phyloP scores from a whole-genome alignment of 2,797 vertebrate genomes.

The Leptoclinus maculatus region DNA sequence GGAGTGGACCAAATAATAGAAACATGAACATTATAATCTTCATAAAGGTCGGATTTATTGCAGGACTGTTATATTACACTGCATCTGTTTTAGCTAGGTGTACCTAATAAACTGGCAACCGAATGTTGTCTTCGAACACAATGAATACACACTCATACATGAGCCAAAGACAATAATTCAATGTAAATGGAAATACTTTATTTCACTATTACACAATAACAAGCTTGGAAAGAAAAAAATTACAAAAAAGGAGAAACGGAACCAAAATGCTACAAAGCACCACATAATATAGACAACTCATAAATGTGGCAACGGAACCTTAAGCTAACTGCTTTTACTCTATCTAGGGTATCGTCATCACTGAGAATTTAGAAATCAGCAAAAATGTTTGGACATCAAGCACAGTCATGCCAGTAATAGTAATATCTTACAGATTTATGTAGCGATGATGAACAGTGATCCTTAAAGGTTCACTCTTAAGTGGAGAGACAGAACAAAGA shows the following conservation, averaged over 20 bases:
- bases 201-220: constrained; percentile 98
- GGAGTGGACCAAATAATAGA: neutral
- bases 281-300: constrained; percentile 89
- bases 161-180: constrained; percentile 45
- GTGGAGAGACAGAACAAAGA: constrained; percentile 68
- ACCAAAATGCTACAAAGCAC: constrained; percentile 88
- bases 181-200: constrained; percentile 96
- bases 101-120: neutral
- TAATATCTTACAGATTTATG: constrained; percentile 85
- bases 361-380: constrained; percentile 82
- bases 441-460: constrained; percentile 71
- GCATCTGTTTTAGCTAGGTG: neutral
- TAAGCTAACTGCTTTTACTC: constrained; percentile 77
- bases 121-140: neutral
- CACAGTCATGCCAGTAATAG: constrained; percentile 88
- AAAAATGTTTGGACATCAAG: constrained; percentile 84
- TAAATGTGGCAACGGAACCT: constrained; percentile 83
- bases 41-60: neutral
- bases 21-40: neutral
- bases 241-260: constrained; percentile 74
- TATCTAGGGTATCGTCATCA: constrained; percentile 76
- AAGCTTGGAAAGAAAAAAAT: constrained; percentile 81
- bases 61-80: neutral
- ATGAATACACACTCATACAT: constrained; percentile 1
- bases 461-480: constrained; percentile 63